Evolutionary conservation across 2,113 vertebrate species (phyloP), one percentile per base, ranked within the genome.

Genomic region (Scalopus aquaticus): DNA sequence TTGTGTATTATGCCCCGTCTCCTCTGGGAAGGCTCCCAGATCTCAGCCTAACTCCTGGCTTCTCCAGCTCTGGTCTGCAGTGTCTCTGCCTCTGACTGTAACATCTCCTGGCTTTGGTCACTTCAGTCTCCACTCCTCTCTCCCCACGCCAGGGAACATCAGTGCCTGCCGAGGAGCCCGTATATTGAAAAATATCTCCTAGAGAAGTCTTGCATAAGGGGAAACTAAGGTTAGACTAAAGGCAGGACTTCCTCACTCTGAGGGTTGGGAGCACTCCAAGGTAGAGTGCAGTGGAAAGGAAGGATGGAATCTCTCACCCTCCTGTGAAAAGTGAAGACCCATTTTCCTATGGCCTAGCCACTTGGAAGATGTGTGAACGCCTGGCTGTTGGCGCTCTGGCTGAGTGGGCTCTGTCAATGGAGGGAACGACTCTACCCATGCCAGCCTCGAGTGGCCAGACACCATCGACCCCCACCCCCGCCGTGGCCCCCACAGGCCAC

Each of bases 171-270:
- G n/a, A 42, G 70, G 42, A 28, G 6, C 51, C 72, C 35, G 22
- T 2, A 26, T 13, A 16, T 9, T 39, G 69, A 70, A 46, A 60
- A 92, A 6, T 56, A 37, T 30, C 15, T 72, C 32, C 19, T 19
- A 44, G 46, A 22, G 64, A 35, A 80, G 70, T 15, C 15, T 42
- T 51, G 12, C 42, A 5, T 1, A 6, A 65, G 51, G 49, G 79
- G 15, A 58, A 35, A 65, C 8, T 5, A 49, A 76, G 46, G 28
- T 44, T 42, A 92, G 70, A 89, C 49, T 39, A 49, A 67, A 90
- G 65, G 58, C 44, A 83, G 93, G 12, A 46, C 70, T 93, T 82
- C 65, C 79, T 39, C 80, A 22, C 54, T 39, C 35, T 12, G n/a
- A 32, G 51, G 37, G 26, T 0, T 10, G 35, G 16, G 51, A 74